Conservation (phyloP, 2,113 vertebrate species). For the Poecile atricapillus region DNA sequence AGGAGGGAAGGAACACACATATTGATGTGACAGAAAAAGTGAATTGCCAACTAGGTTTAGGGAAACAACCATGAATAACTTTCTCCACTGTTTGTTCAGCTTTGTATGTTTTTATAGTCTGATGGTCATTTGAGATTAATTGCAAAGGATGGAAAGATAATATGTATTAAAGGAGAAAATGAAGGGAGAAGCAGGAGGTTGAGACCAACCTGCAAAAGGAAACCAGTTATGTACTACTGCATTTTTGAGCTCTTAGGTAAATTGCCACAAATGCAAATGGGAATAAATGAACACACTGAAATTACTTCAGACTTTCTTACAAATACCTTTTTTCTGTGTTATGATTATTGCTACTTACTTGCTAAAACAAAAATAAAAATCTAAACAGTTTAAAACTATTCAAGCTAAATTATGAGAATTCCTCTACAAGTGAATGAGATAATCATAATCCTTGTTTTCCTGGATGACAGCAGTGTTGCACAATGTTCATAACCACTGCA, state of each 20-base stretch:
- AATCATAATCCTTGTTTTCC: background rate
- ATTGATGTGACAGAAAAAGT: background rate
- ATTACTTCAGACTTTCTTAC: background rate
- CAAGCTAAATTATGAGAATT: background rate
- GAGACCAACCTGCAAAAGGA: background rate
- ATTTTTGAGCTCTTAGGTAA: background rate
- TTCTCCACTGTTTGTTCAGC: slow-evolving; percentile 15
- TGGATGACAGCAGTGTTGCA: background rate
- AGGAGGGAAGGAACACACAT: background rate
- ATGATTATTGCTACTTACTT: background rate
- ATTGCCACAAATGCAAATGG: fast-evolving
- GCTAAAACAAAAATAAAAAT: background rate
- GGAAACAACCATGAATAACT: background rate
- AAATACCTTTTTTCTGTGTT: background rate
- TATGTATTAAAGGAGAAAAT: background rate
- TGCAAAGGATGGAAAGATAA: slow-evolving; percentile 9
- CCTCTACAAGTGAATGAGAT: background rate
- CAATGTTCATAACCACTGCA: background rate
- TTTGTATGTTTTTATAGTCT: slow-evolving; percentile 38
- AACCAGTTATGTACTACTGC: background rate
- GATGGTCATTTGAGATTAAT: slow-evolving; percentile 39
- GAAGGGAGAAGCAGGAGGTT: background rate
- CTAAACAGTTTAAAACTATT: background rate
- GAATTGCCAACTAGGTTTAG: background rate
- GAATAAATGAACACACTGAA: background rate